phyloP scores from a whole-genome alignment of 2,113 vertebrate species.

The Asarcornis scutulata region DNA sequence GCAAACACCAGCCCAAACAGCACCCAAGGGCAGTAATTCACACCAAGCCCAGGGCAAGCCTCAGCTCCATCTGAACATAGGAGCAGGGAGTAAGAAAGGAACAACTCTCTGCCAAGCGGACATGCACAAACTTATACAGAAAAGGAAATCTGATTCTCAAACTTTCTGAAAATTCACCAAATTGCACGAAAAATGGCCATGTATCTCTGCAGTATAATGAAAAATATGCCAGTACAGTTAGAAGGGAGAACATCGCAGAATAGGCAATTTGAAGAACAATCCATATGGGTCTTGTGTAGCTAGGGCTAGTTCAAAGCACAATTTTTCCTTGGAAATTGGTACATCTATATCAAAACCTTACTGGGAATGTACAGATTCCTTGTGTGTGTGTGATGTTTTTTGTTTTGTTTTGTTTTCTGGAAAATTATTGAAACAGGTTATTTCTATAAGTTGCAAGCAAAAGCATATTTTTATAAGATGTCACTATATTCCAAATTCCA shows the following conservation, averaged over 20 bases:
- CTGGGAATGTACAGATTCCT: background rate
- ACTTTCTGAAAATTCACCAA: background rate
- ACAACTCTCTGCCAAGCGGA: background rate
- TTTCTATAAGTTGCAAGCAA: background rate
- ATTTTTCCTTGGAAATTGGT: background rate
- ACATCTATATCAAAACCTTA: background rate
- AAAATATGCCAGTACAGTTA: background rate
- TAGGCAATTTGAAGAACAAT: background rate
- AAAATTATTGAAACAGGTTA: background rate
- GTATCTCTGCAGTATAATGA: background rate
- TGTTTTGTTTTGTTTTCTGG: background rate
- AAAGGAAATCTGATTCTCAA: background rate
- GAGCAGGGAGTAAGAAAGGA: background rate
- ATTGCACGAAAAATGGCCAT: background rate
- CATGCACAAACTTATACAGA: background rate
- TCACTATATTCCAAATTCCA: background rate
- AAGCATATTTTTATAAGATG: background rate
- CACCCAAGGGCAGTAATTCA: background rate
- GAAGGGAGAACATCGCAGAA: background rate
- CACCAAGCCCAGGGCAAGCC: accelerated
- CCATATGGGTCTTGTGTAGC: background rate
- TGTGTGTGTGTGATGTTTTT: background rate
- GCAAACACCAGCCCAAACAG: background rate
- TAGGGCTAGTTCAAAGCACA: background rate
- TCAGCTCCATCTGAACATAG: background rate